Base-by-base conservation (phyloP, 2,888 invertebrate species). In the Chaitophorus viminalis region DNA sequence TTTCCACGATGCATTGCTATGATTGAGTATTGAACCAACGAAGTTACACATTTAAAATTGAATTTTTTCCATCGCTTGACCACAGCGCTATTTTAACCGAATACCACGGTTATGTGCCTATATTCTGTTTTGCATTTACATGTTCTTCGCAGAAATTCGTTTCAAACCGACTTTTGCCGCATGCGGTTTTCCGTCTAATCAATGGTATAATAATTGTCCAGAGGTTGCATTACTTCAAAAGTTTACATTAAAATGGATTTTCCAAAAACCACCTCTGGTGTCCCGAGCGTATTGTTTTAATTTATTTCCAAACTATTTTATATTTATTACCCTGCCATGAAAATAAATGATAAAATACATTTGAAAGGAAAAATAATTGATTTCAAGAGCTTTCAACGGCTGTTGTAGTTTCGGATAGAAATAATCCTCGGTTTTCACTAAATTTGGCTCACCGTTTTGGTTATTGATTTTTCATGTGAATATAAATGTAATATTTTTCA, bases 271-370 rank as follows among this genome's bases (percentile, higher is more conserved):
- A 54, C 70, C 52, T 25, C 31, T 33, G 70, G 72, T 54, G 52
- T 82, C 54, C 74, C 82, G 0, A 2, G 82, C 54, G 74, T 33
- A 82, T 74, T 74, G 82, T 82, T 82, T 74, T 74, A 74, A 82
- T 74, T 74, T 82, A 82, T 82, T 74, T 82, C 54, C 54, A 54
- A 81, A 74, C 54, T 74, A 36, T 82, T 82, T 82, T 36, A 82
- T 74, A 81, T 81, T 31, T 82, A 74, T 54, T 33, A 31, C 54
- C 74, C 33, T 54, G 54, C 18, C 72, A 74, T 21, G n/a, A 21
- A 33, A 82, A 74, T 74, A 54, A 74, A 82, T 82, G 70, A 70
- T 81, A 46, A 46, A 68, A 52, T 54, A 74, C 54, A 72, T 74
- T 54, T 25, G 78, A 21, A 78, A 60, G 54, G 33, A 33, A 60